Base-by-base conservation (phyloP, 2,888 invertebrate species). In the Trissolcus japonicus region DNA sequence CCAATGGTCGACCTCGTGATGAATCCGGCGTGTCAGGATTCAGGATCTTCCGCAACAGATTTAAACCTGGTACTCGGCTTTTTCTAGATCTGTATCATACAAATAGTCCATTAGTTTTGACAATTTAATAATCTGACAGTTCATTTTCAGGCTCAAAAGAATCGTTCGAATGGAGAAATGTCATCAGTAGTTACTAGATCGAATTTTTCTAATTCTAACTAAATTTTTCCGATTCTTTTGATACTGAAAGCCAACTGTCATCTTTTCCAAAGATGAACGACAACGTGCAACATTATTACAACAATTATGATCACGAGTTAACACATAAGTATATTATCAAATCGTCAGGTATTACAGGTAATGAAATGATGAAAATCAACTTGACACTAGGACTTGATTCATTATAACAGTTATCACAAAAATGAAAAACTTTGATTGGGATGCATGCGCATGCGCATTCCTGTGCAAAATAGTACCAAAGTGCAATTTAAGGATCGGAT, bases 1-100 rank as follows among this genome's bases (percentile, higher is more conserved):
- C 93, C 77, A 94, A 90, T 51, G 91, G 90, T 73, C 90, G 89
- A 59, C 90, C 87, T 40, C 88, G 85, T 79, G 85, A 86, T 16
- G 87, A 86, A 80, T 89, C 89, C 68, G 89, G 88, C 3, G 84
- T 87, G 67, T 85, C 85, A 65, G 88, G 87, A 79, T 81, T 94
- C 83, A 92, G 89, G 84, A 93, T 91, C 89, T 93, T 92, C 80
- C 92, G 91, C 83, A 93, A 90, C 84, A 94, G 92, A 90, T 92
- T 94, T 93, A 96, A 91, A 95, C 95, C 94, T 95, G 96, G 95
- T 96, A 96, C 94, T 96, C 96, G 92, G 95, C 95, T 93, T 94
- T 95, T 94, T 94, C 95, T 94, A 95, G 94, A 93, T 95, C 95
- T 96, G 91, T 80, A 85, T 87, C 79, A 82, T 79, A 83, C 69